Evolutionary conservation across 1,140 invertebrate species (phyloP), one percentile per base, ranked within the genome.

Genomic region (Laupala kohalensis): DNA sequence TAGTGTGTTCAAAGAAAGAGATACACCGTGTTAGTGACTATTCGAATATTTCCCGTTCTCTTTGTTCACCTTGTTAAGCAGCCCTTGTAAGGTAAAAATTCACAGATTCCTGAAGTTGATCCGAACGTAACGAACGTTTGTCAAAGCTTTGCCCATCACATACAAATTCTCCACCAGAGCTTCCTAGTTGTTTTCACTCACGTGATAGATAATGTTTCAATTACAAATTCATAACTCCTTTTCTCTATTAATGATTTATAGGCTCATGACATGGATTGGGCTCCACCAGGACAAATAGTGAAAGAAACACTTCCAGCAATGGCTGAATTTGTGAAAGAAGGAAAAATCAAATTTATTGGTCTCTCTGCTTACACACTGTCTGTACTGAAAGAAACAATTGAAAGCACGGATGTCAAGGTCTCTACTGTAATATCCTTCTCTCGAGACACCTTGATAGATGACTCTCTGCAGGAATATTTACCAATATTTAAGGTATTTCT

Each of bases 261-360:
- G 92, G 85, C 96, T 29, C 95, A 97, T 77, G 95, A 98, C 78
- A 84, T 94, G 66, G 95, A 97, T 78, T 97, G 96, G 80, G 90
- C 91, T 2, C 85, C 88, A 72, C 78, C 89, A 4, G 88, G 94
- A 27, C 82, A 92, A 29, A 84, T 98, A 6, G 75, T 96, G 4
- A 90, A 92, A 27, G 92, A 97, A 83, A 95, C 94, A 0, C 77
- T 97, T 37, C 94, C 94, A 27, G 87, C 89, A 12, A 78, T 97
- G 25, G 86, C 91, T 73, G 85, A 86, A 76, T 82, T 92, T 19
- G 88, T 91, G 19, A 82, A 87, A 19, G 83, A 88, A 64, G 92
- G 92, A 25, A 95, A 95, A 81, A 90, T 90, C 0, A 86, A 83
- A 73, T 90, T 85, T 77, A 94, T 98, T 74, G 95, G 94, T 1